Conservation (phyloP, 1,140 invertebrate genomes). For the Oscheius sp. region DNA sequence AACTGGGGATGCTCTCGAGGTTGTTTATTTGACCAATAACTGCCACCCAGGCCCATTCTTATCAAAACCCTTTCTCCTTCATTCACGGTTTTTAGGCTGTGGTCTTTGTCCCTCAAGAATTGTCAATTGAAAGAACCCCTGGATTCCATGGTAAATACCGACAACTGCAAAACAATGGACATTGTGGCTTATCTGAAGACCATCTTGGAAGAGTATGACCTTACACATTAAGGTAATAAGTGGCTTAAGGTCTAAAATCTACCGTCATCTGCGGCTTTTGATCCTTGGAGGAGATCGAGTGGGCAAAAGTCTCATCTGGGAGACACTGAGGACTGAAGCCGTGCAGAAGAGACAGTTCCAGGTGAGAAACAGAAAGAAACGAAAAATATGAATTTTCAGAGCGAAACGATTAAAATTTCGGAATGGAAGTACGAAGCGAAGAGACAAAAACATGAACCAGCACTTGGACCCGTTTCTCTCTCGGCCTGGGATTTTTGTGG, state of each 20-base stretch:
- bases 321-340: slow-evolving; percentile 65
- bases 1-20: slow-evolving; percentile 81
- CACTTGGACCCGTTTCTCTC: slow-evolving; percentile 85
- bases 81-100: slow-evolving; percentile 69
- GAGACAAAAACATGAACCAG: slow-evolving; percentile 68
- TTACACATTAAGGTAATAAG: not conserved
- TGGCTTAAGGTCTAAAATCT: slow-evolving; percentile 78
- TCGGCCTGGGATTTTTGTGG: slow-evolving; percentile 99
- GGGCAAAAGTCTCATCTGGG: slow-evolving; percentile 78
- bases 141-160: slow-evolving; percentile 84
- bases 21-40: no score
- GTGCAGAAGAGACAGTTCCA: slow-evolving; percentile 40
- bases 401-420: slow-evolving; percentile 92
- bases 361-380: not conserved
- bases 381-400: slow-evolving; percentile 61
- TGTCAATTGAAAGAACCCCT: slow-evolving; percentile 80
- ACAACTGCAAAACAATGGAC: slow-evolving; percentile 92
- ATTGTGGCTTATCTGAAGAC: slow-evolving; percentile 88
- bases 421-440: slow-evolving; percentile 89
- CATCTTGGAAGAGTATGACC: slow-evolving; percentile 65
- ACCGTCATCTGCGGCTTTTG: slow-evolving; percentile 95
- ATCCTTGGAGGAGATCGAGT: slow-evolving; percentile 89
- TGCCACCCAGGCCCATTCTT: no score
- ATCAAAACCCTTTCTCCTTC: not conserved
- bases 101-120: slow-evolving; percentile 89